Conservation (phyloP, 2,888 invertebrate species). For the Thyatira batis region DNA sequence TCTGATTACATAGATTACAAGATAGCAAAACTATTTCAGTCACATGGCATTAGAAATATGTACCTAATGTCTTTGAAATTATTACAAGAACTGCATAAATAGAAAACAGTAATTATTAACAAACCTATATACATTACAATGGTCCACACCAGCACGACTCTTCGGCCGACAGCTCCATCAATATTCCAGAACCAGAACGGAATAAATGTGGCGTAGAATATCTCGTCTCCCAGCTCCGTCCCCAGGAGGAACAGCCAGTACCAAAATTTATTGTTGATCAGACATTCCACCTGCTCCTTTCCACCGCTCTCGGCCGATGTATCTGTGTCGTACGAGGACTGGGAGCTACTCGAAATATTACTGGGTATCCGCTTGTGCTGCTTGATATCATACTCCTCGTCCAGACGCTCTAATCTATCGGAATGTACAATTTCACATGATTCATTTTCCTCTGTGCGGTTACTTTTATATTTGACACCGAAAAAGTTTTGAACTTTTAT, state of each 20-base stretch:
- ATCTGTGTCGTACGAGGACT: conserved; percentile 68
- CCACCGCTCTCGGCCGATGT: conserved; percentile 56
- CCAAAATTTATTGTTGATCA: conserved; percentile 89
- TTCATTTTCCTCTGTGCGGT: conserved; percentile 44
- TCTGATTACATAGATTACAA: no score
- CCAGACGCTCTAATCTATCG: conserved; percentile 46
- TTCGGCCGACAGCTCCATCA: conserved; percentile 92
- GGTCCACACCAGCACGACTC: conserved; percentile 92
- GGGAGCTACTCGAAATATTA: conserved; percentile 66
- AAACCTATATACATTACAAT: conserved; percentile 92
- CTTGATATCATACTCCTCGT: conserved; percentile 51
- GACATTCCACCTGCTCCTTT: conserved; percentile 69
- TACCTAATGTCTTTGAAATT: no score
- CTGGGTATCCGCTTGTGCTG: conserved; percentile 67
- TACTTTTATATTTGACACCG: conserved; percentile 84
- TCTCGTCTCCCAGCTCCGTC: conserved; percentile 93
- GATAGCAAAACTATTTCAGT: no score
- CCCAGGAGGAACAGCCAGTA: conserved; percentile 93
- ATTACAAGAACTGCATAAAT: no score
- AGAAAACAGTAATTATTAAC: conserved; percentile 10
- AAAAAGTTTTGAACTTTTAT: conserved; percentile 90
- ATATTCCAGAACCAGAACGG: conserved; percentile 98
- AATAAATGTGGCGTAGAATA: conserved; percentile 95
- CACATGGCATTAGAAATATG: no score
- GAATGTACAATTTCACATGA: conserved; percentile 54